phyloP scores from a whole-genome alignment of 2,797 vertebrate genomes.

The Sebastes oblongus region DNA sequence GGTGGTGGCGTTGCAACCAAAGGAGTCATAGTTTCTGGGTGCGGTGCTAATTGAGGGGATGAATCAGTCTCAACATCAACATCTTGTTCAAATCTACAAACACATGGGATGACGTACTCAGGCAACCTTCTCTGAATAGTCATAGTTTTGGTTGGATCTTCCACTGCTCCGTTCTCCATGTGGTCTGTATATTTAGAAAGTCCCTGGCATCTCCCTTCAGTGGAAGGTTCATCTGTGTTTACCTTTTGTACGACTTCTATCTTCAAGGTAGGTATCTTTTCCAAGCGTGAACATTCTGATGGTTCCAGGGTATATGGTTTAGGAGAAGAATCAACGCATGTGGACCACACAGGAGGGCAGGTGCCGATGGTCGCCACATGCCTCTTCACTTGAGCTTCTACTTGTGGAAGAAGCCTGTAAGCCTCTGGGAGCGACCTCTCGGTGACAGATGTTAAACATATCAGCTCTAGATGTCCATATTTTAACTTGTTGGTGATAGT shows the following conservation, averaged over 20 bases:
- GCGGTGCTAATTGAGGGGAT: background rate
- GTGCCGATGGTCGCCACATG: conserved; percentile 72
- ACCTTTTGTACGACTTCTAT: background rate
- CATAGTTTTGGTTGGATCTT: background rate
- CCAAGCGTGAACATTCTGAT: background rate
- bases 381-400: conserved; percentile 58
- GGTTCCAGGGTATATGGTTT: background rate
- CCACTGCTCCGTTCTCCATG: background rate
- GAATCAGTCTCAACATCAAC: background rate
- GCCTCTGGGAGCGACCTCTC: conserved; percentile 65
- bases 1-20: background rate
- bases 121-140: conserved; percentile 20
- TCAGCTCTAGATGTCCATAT: conserved; percentile 57
- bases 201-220: background rate
- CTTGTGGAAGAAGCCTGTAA: conserved; percentile 63
- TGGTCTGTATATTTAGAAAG: background rate
- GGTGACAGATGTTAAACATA: conserved; percentile 59
- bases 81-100: conserved; percentile 21
- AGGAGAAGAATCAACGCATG: conserved; percentile 32
- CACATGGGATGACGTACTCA: conserved; percentile 54
- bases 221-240: conserved; percentile 18
- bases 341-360: conserved; percentile 71
- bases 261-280: background rate
- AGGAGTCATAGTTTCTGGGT: background rate
- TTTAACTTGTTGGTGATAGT: conserved; percentile 58